Evolutionary conservation across 2,797 vertebrate genomes (phyloP), one percentile per base, ranked within the genome.

Genomic region (Limnodromus scolopaceus): DNA sequence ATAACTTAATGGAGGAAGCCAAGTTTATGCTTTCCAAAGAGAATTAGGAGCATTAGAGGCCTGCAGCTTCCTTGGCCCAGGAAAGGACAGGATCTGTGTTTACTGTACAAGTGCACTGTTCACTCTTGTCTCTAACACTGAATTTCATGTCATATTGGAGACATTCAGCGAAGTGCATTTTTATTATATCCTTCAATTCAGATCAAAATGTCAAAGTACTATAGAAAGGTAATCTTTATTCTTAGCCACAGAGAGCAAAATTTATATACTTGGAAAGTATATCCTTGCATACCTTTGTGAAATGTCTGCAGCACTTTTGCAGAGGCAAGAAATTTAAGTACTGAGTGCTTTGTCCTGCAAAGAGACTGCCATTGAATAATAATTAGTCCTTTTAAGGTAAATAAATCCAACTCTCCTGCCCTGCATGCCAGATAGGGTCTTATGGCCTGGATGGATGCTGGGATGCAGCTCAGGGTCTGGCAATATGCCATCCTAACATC

Each of bases 321-420:
- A 81, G 65, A 86, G 48, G 43, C 90, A 88, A 92, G 69, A 71
- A 81, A 71, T 71, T 6, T 45, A 84, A 86, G 76, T 74, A 49
- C 41, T 22, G 36, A 79, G 58, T 76, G 27, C 22, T 89, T 92
- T 93, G 81, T 84, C 87, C 49, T 92, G 79, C 79, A 87, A 91
- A 94, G 49, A 78, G 53, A 69, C 69, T 92, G 17, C 16, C 30
- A 61, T 15, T 86, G 94, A 90, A 95, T 96, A 90, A 66, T 75
- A 90, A 96, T 90, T 92, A 88, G 53, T 65, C 41, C 46, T 61
- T 86, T 38, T 78, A 81, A 84, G 41, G 39, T 78, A 81, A 81
- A 87, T 72, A 96, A 84, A 86, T 28, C 8, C 27, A 54, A 0
- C 13, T n/a, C 11, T 93, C 6, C 61, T 88, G 69, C 69, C 34